Percentiles rank a stretch among this genome's conserved stretches.
Conservation (phyloP, 2,888 invertebrate genomes). For the Phortica okadai region DNA sequence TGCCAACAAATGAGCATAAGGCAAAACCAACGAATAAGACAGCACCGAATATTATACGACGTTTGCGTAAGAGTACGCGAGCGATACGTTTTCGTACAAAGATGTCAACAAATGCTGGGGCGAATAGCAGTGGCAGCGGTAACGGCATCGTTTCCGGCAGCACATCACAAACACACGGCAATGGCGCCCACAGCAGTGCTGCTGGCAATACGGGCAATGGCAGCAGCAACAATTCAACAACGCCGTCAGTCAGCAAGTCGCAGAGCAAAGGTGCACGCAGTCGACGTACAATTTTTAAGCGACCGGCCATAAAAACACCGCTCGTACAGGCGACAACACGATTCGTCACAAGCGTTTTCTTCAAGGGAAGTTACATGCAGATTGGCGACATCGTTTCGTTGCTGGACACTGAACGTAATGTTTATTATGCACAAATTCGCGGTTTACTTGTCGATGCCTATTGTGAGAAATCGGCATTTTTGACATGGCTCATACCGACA, state of each 20-base stretch:
- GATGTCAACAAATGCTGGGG: constrained; percentile 39
- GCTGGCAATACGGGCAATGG: constrained; percentile 33
- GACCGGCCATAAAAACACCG: constrained; percentile 88
- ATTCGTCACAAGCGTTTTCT: constrained; percentile 86
- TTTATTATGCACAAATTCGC: constrained; percentile 92
- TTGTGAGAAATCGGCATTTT: constrained; percentile 93
- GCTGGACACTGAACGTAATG: constrained; percentile 84
- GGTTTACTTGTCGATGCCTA: constrained; percentile 94
- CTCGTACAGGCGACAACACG: constrained; percentile 88
- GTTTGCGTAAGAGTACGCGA: constrained; percentile 58
- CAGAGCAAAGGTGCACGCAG: constrained; percentile 81
- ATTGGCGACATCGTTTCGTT: constrained; percentile 94
- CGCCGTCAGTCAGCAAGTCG: constrained; percentile 38
- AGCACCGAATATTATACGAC: constrained; percentile 56
- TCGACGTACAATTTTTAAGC: constrained; percentile 86
- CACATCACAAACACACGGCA: constrained; percentile 17
- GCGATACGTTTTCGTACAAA: constrained; percentile 62
- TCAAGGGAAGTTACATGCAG: constrained; percentile 89
- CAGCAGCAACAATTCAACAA: not conserved
- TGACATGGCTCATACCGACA: constrained; percentile 95
- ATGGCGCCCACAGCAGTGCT: constrained; percentile 43
- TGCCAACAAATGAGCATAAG: not conserved
- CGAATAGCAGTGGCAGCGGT: not conserved
- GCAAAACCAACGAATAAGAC: not conserved
- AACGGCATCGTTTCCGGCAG: constrained; percentile 34